A percentile compares a stretch with the other conserved stretches of the same genome.
phyloP scores from a whole-genome alignment of 2,888 invertebrate species.

The Patella pellucida region DNA sequence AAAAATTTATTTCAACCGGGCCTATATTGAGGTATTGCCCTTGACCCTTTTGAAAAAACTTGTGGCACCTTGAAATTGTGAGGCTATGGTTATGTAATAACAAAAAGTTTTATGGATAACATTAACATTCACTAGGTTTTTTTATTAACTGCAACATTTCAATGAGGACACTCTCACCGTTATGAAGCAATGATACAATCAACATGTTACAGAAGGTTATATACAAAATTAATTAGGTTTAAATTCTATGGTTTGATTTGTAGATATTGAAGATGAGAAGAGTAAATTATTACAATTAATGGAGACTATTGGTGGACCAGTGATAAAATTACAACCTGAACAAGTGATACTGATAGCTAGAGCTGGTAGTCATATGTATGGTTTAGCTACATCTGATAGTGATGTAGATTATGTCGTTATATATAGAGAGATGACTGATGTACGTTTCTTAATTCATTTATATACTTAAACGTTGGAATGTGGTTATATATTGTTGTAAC shows the following conservation, averaged over 20 bases:
- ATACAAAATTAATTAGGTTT: no score
- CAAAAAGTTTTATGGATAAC: no score
- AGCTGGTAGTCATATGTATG: constrained; percentile 66
- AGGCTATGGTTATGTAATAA: no score
- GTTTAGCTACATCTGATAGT: constrained; percentile 58
- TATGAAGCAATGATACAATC: no score
- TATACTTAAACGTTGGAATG: neutral
- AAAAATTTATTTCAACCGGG: no score
- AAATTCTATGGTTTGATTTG: neutral
- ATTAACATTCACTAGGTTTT: no score
- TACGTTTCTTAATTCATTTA: constrained; percentile 28
- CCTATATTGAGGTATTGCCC: no score
- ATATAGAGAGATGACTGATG: constrained; percentile 56
- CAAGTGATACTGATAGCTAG: constrained; percentile 59
- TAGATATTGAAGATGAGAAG: constrained; percentile 46
- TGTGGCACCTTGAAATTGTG: no score
- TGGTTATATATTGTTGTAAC: neutral
- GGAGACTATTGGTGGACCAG: constrained; percentile 57
- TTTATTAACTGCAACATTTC: no score
- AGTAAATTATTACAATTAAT: constrained; percentile 45
- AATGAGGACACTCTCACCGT: no score
- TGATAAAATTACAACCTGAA: constrained; percentile 50
- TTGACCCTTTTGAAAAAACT: no score
- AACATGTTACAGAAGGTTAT: no score
- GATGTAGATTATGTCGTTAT: constrained; percentile 64